phyloP scores from a whole-genome alignment of 2,113 vertebrate species.

The Syngnathus floridae region DNA sequence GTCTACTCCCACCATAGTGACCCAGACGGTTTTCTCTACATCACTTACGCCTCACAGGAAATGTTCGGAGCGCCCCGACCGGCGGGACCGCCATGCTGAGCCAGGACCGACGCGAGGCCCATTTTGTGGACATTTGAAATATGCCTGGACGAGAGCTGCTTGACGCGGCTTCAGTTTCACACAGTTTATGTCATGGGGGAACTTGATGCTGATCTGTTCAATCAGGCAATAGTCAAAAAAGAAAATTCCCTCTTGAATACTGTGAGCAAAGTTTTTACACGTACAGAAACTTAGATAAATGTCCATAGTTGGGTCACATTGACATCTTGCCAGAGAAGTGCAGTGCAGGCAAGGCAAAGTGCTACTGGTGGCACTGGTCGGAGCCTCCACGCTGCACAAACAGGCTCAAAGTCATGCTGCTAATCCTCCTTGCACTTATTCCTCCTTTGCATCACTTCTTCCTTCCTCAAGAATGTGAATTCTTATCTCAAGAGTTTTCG shows the following conservation, averaged over 20 bases:
- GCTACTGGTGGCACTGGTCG: background rate
- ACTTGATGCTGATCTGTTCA: background rate
- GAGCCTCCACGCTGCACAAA: background rate
- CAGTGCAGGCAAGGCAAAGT: background rate
- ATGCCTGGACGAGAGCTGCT: background rate
- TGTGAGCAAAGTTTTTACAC: background rate
- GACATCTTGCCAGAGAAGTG: background rate
- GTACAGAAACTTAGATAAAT: background rate
- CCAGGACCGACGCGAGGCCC: background rate
- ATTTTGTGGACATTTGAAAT: slow-evolving; percentile 11
- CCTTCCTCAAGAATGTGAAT: slow-evolving; percentile 52
- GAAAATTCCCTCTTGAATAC: background rate
- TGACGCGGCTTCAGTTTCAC: background rate
- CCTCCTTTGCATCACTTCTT: slow-evolving; percentile 1
- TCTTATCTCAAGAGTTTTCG: slow-evolving; percentile 4
- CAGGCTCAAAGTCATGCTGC: slow-evolving; percentile 6
- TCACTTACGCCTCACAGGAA: slow-evolving; percentile 79
- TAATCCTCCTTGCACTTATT: slow-evolving; percentile 40
- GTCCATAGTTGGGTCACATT: background rate
- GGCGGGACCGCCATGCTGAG: slow-evolving; percentile 32
- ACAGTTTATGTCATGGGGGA: background rate
- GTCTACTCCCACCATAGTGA: slow-evolving; percentile 72
- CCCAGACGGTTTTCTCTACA: slow-evolving; percentile 77
- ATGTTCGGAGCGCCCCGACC: slow-evolving; percentile 67
- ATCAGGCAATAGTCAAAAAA: background rate